Evolutionary conservation across 1,140 invertebrate genomes (phyloP), one percentile per base, ranked within the genome.

Genomic region (Microplitis mediator): DNA sequence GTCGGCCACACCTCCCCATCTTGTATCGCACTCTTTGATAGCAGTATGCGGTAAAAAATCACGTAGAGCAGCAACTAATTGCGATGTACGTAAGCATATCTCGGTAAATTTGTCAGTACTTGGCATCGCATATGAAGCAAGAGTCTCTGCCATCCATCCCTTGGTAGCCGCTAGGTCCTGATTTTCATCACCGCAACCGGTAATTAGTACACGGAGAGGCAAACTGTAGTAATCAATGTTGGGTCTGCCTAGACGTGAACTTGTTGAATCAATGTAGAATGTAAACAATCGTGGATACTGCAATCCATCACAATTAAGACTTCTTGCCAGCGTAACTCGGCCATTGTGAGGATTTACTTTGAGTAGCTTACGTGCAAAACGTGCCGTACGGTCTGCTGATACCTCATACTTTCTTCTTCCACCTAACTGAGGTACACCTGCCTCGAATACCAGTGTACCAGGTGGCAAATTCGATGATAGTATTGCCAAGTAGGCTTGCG

Each of bases 191-290:
- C 88, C 89, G 77, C 94, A 95, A 2, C 94, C 94, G n/a, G 91
- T 90, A 16, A 96, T 91, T 64, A 95, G 87, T 60, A 96, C 90
- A 67, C 94, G 87, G 32, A 96, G 84, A 0, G 94, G 94, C 56
- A 95, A 81, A 75, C 94, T 95, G 78, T 94, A 95, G 79, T 95
- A 96, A 78, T 95, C 93, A 54, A 95, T 91, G 67, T 93, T 94
- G 4, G 91, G 89, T 9, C 86, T 77, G 32, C 85, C 85, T 36
- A 94, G 88, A 54, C 92, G 88, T 76, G 93, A 93, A 51, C 94
- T 93, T 32, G 92, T 93, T 13, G 94, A 95, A 79, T 96, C 95
- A 69, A 96, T 91, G 85, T 95, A 94, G 75, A 95, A 90, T 4
- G 94, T 95, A 83, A 96, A 95, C 14, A 95, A 88, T 76, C 94